Conservation (phyloP, 2,888 invertebrate species). For the Icerya purchasi region DNA sequence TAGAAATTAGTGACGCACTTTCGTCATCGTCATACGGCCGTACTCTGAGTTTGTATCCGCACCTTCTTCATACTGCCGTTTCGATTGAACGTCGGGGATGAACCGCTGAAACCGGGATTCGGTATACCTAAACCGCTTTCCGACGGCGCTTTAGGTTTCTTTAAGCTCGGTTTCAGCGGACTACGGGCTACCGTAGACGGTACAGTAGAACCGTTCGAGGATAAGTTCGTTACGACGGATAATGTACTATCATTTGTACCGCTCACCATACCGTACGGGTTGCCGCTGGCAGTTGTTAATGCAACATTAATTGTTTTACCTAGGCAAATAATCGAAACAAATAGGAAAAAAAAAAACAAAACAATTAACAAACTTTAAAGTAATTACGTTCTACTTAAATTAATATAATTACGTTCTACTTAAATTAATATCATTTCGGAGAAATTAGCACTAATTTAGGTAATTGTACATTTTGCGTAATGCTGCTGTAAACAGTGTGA, state of each 20-base stretch:
- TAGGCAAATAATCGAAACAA: neutral
- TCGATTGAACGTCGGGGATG: constrained; percentile 59
- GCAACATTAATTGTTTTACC: constrained; percentile 26
- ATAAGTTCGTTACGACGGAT: constrained; percentile 44
- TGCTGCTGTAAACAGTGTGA: too few species aligned
- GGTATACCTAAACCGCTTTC: constrained; percentile 52
- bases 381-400: too few species aligned
- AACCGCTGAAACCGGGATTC: constrained; percentile 64
- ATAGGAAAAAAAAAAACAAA: neutral
- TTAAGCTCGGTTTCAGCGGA: constrained; percentile 57
- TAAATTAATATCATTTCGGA: too few species aligned
- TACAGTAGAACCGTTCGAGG: constrained; percentile 32
- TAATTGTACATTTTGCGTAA: too few species aligned
- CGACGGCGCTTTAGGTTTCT: constrained; percentile 33
- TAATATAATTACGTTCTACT: too few species aligned
- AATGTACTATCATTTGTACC: constrained; percentile 38
- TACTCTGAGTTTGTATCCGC: constrained; percentile 75
- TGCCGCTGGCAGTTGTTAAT: constrained; percentile 70
- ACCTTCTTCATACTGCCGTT: constrained; percentile 80
- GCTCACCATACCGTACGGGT: constrained; percentile 44
- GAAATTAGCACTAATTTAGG: too few species aligned
- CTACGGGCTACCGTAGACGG: constrained; percentile 32
- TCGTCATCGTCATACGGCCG: constrained; percentile 56
- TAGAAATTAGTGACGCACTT: too few species aligned
- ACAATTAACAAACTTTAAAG: neutral